Base-by-base conservation (phyloP, 2,888 invertebrate genomes). In the Trichopria drosophilae region DNA sequence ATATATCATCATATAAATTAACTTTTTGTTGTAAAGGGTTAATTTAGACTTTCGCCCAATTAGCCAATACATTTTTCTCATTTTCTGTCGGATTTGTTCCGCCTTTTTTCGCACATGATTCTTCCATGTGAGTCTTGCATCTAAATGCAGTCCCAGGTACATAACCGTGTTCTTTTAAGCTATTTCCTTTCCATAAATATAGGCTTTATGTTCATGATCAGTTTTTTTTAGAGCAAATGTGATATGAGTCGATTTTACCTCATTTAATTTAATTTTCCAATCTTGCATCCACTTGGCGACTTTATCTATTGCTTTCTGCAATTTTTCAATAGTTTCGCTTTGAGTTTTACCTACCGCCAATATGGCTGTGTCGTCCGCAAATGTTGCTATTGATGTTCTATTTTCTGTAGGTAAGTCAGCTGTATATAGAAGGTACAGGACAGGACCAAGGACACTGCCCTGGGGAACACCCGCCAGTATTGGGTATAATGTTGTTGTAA, bases 231-330 rank as follows among this genome's bases (percentile, higher is more conserved):
- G n/a, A n/a, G n/a, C n/a, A n/a, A n/a, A n/a, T n/a, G n/a, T n/a
- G n/a, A n/a, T n/a, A n/a, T n/a, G n/a, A n/a, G n/a, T n/a, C n/a
- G n/a, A n/a, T n/a, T n/a, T n/a, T n/a, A n/a, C n/a, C n/a, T n/a
- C n/a, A 43, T 57, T 60, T 10, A 53, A 31, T 43, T 61, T 59
- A 10, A 55, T 63, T 40, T 44, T 42, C 59, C 58, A 53, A 39
- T 53, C 23, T 7, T 32, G 20, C 16, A 51, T n/a, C n/a, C n/a
- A n/a, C n/a, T n/a, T n/a, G n/a, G n/a, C n/a, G n/a, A n/a, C n/a
- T n/a, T n/a, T n/a, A n/a, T n/a, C n/a, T n/a, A n/a, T n/a, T n/a
- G n/a, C n/a, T n/a, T n/a, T n/a, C n/a, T n/a, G n/a, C n/a, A n/a
- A n/a, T n/a, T n/a, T n/a, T n/a, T n/a, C n/a, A n/a, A n/a, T n/a